Evolutionary conservation across 2,797 vertebrate species (phyloP).

Genomic region (Labeo calbasu): DNA sequence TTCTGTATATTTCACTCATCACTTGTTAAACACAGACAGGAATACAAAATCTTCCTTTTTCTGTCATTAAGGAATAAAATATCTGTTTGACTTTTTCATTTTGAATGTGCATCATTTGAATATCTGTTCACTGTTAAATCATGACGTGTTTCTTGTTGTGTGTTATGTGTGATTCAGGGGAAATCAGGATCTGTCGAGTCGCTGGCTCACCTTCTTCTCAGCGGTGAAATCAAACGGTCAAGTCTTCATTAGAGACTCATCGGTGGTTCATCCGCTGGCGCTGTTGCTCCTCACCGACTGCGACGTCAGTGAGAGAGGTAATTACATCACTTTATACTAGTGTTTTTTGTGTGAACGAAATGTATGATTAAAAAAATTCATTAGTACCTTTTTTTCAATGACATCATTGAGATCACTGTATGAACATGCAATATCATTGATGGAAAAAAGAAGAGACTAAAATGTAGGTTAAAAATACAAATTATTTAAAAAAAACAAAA

Average conservation of each 20-base stretch:
- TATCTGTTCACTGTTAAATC: not conserved
- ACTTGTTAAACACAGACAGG: not conserved
- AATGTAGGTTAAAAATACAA: too few relatives aligned
- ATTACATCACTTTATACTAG: not conserved
- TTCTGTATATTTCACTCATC: too few relatives aligned
- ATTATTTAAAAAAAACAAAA: too few relatives aligned
- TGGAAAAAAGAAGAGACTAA: too few relatives aligned
- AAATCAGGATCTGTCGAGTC: constrained; percentile 81
- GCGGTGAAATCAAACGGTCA: constrained; percentile 87
- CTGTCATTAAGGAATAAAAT: not conserved
- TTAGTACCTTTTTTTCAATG: too few relatives aligned
- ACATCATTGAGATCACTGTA: not conserved
- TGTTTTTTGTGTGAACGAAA: not conserved
- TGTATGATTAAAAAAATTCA: too few relatives aligned
- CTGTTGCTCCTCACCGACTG: constrained; percentile 91
- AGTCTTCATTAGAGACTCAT: constrained; percentile 93
- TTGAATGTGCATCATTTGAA: not conserved
- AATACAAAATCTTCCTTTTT: not conserved
- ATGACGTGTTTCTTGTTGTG: not conserved
- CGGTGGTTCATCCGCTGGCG: constrained; percentile 88
- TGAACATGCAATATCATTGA: too few relatives aligned
- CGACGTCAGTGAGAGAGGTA: constrained; percentile 85
- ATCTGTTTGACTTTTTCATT: not conserved
- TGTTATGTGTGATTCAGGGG: constrained; percentile 63
- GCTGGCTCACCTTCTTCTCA: constrained; percentile 94